Percentiles rank a stretch among this genome's conserved stretches.
Conservation (phyloP, 2,888 invertebrate species). For the Alloplasta piceator region DNA sequence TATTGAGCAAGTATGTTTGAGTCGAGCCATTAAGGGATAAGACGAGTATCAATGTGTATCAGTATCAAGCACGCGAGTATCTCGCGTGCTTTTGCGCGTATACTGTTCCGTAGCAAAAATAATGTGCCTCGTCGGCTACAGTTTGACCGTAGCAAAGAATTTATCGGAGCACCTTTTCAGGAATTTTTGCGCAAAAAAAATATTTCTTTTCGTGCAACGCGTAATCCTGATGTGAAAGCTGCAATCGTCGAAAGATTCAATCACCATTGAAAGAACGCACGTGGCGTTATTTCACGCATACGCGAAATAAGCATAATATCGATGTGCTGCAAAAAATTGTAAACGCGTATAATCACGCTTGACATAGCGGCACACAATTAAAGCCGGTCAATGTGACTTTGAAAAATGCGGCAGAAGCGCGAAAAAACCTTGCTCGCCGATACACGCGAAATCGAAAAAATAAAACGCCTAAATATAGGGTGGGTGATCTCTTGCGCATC, state of each 20-base stretch:
- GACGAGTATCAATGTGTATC: neutral
- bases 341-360: slow-evolving; percentile 69
- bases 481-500: slow-evolving; percentile 43
- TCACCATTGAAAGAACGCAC: slow-evolving; percentile 71
- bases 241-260: slow-evolving; percentile 75
- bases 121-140: neutral
- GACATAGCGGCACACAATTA: slow-evolving; percentile 63
- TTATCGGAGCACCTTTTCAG: neutral
- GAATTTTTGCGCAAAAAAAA: neutral
- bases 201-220: slow-evolving; percentile 52
- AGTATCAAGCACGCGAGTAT: too few species aligned
- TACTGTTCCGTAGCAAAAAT: neutral
- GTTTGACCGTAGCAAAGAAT: slow-evolving; percentile 3
- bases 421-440: slow-evolving; percentile 24
- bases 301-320: slow-evolving; percentile 51
- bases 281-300: slow-evolving; percentile 44
- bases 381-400: slow-evolving; percentile 23
- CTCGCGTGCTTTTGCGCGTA: neutral
- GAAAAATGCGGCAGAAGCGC: slow-evolving; percentile 23
- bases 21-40: neutral
- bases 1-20: slow-evolving; percentile 23
- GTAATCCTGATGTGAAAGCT: slow-evolving; percentile 74
- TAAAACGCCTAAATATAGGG: neutral
- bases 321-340: slow-evolving; percentile 70
- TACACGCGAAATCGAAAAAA: neutral